Base-by-base conservation (phyloP, 2,113 vertebrate genomes). In the Chamaea fasciata region DNA sequence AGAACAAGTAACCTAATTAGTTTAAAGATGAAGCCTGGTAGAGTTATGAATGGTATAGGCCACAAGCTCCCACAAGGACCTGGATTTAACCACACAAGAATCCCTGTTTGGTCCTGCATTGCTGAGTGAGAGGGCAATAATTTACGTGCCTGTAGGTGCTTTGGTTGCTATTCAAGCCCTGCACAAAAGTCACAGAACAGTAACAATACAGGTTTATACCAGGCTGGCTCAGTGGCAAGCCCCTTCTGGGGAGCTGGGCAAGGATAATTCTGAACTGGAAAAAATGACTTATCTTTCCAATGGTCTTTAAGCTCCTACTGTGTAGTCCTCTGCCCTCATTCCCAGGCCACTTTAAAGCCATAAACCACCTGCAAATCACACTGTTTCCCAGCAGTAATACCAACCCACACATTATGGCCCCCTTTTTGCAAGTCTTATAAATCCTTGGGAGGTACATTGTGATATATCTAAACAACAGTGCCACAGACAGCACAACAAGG, bases 1-100 rank as follows among this genome's bases (percentile, higher is more conserved):
- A 68, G 91, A 94, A n/a, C 28, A 39, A 73, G 77, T 75, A 83
- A 89, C 89, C 89, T 89, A 90, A 95, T 93, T 86, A 94, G 62
- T 82, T 91, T 60, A 30, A 83, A 83, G 59, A 88, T 24, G n/a
- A 83, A 90, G 67, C n/a, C 56, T 50, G 42, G 44, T 47, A 35
- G 50, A 80, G 42, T 89, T 78, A 55, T 90, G 76, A 94, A 94
- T 77, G 76, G 68, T 35, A 17, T 3, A 46, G 37, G 23, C 46
- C 71, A 55, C 23, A 33, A 46, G 42, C 37, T 80, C 79, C 71
- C 60, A 18, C 53, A 33, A 88, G 19, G 13, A 39, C 39, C 39
- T 63, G 76, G 39, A 86, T 67, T 86, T 65, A 80, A 67, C 49
- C 46, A 53, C 50, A 62, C 11, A 33, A 57, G 50, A 83, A 63